Conservation (phyloP, 2,113 vertebrate genomes). For the Corvus hawaiiensis region DNA sequence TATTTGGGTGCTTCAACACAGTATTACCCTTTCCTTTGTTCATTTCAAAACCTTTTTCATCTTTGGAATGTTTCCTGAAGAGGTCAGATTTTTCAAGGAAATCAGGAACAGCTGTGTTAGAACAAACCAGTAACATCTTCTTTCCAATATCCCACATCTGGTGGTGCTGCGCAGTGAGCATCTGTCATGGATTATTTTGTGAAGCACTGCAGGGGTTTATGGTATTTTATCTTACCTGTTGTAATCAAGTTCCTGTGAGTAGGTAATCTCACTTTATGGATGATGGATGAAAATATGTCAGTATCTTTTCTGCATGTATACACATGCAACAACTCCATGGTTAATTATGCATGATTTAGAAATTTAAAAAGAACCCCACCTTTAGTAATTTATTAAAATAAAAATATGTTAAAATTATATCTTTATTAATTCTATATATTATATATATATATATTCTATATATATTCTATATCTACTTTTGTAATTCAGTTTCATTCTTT, state of each 20-base stretch:
- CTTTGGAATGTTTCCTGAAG: not conserved
- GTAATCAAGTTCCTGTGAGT: not conserved
- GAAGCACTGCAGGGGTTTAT: not conserved
- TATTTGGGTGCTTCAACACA: not conserved
- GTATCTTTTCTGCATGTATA: not conserved
- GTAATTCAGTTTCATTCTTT: not conserved
- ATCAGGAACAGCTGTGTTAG: not conserved
- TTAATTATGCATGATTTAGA: not conserved
- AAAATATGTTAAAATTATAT: not conserved
- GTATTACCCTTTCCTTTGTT: not conserved
- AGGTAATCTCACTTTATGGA: not conserved
- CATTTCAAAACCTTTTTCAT: not conserved
- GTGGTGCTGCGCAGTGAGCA: not conserved
- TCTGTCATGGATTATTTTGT: not conserved
- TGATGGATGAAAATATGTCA: not conserved
- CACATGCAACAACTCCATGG: not conserved
- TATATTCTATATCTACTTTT: not conserved
- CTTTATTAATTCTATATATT: not conserved
- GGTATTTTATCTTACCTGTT: not conserved
- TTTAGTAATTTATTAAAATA: not conserved
- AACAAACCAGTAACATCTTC: not conserved
- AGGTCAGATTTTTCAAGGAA: not conserved
- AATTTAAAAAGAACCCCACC: accelerated
- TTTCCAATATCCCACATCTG: not conserved
- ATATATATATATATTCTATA: too few species aligned